Evolutionary conservation across 2,113 vertebrate genomes (phyloP).

Genomic region (Strix uralensis): DNA sequence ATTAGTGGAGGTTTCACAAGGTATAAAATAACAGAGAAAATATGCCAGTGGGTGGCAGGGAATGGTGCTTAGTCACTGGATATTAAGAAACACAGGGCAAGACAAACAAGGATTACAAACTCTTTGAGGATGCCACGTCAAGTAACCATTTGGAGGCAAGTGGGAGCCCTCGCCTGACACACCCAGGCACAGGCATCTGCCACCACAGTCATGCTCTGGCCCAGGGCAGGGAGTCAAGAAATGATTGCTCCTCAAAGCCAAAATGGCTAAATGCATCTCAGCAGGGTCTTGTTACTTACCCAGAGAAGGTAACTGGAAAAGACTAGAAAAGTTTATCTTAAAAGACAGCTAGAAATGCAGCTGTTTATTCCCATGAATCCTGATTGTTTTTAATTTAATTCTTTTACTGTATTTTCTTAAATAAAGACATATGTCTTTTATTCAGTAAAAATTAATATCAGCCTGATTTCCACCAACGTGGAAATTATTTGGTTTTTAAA

Average conservation of each 20-base stretch:
- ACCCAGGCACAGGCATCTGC: background rate
- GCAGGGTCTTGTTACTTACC: background rate
- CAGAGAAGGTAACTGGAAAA: background rate
- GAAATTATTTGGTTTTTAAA: background rate
- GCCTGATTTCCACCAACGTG: background rate
- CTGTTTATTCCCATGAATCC: background rate
- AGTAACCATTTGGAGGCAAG: background rate
- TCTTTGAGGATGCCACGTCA: background rate
- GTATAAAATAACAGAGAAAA: background rate
- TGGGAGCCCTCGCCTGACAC: background rate
- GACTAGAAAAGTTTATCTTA: background rate
- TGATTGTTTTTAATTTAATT: background rate
- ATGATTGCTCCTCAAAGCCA: background rate
- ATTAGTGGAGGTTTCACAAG: background rate
- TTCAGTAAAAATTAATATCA: background rate
- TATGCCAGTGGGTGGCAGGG: background rate
- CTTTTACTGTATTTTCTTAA: background rate
- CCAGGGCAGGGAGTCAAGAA: background rate
- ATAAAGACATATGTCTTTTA: background rate
- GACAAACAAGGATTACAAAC: background rate
- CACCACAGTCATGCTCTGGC: background rate
- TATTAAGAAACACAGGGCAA: background rate
- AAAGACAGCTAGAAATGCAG: background rate
- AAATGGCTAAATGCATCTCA: background rate
- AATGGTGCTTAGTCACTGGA: slow-evolving; percentile 6